phyloP scores from a whole-genome alignment of 2,797 vertebrate species.

The Hafferia zeledoni region DNA sequence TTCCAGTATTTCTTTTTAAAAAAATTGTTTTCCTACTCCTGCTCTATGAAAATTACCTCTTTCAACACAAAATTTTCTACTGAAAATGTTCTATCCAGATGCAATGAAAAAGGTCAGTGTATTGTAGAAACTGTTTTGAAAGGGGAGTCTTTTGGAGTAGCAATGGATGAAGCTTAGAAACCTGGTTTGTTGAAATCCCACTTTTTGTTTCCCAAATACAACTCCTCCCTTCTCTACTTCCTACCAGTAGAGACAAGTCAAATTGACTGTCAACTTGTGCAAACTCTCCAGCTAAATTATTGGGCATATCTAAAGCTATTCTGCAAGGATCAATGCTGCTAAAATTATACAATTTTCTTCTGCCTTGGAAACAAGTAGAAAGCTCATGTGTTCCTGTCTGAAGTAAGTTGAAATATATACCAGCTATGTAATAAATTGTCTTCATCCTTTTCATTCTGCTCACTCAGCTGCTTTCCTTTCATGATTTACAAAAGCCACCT shows the following conservation, averaged over 20 bases:
- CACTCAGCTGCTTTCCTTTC: neutral
- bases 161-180: neutral
- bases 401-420: neutral
- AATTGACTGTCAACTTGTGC: neutral
- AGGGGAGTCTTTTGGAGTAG: neutral
- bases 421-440: neutral
- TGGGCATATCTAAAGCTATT: neutral
- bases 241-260: neutral
- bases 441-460: neutral
- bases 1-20: neutral
- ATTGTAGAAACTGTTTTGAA: neutral
- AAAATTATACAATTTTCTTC: neutral
- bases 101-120: neutral
- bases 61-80: neutral
- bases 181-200: neutral
- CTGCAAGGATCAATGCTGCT: neutral
- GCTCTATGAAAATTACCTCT: neutral
- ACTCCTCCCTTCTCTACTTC: neutral
- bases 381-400: neutral
- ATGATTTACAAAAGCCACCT: neutral
- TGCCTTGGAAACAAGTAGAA: conserved; percentile 3
- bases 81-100: neutral
- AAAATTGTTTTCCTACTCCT: neutral
- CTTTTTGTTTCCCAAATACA: neutral
- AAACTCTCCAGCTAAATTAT: neutral